Percentiles rank a stretch among this genome's conserved stretches.
These are phyloP conservation scores for Icerya purchasi DNA, from an alignment of 2,888 invertebrate genomes.

Conservation along the genomic window DNA sequence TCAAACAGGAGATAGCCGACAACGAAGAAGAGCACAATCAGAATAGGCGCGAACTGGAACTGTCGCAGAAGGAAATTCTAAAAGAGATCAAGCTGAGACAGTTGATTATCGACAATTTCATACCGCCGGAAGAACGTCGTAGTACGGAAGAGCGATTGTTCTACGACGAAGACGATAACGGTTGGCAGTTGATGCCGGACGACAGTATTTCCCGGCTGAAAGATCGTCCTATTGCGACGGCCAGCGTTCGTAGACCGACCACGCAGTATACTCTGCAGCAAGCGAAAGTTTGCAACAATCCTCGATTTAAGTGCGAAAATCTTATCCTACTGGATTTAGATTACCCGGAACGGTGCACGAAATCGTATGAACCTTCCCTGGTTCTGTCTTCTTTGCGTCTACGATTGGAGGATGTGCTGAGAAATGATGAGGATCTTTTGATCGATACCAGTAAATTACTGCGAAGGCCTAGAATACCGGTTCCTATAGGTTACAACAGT, in stretches of 20 bases:
- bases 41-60: slow-evolving; percentile 79
- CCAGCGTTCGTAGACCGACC: slow-evolving; percentile 36
- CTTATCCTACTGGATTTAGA: slow-evolving; percentile 51
- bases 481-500: slow-evolving; percentile 12
- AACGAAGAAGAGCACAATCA: slow-evolving; percentile 70
- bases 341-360: slow-evolving; percentile 52
- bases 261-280: slow-evolving; percentile 14
- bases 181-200: slow-evolving; percentile 35
- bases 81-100: slow-evolving; percentile 75
- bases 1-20: slow-evolving; percentile 47
- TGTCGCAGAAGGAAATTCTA: slow-evolving; percentile 72
- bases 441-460: slow-evolving; percentile 19
- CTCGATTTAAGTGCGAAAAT: slow-evolving; percentile 32
- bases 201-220: slow-evolving; percentile 16
- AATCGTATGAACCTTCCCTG: slow-evolving; percentile 46
- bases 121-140: slow-evolving; percentile 58
- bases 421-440: slow-evolving; percentile 25
- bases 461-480: slow-evolving; percentile 13
- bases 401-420: slow-evolving; percentile 36
- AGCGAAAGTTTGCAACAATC: slow-evolving; percentile 11
- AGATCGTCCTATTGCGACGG: slow-evolving; percentile 14
- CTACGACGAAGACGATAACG: slow-evolving; percentile 64
- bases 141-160: slow-evolving; percentile 48
- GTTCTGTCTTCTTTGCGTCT: slow-evolving; percentile 51
- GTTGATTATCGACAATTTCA: slow-evolving; percentile 73